A percentile compares a stretch with the other conserved stretches of the same genome.
Evolutionary conservation across 2,113 vertebrate species (phyloP).

Genomic region (Menidia beryllina): DNA sequence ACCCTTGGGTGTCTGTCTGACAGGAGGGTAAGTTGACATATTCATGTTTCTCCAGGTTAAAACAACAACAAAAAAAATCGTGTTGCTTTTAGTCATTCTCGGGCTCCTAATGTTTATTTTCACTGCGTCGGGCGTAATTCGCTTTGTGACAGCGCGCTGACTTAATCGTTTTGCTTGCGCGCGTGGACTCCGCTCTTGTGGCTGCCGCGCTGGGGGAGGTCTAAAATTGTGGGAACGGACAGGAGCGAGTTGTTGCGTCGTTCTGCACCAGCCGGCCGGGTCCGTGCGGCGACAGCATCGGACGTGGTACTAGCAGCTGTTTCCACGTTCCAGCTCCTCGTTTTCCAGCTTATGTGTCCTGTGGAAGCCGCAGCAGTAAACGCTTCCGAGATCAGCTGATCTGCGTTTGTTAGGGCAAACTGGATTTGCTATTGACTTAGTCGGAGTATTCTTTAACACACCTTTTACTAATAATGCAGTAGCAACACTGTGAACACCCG

Average conservation of each 20-base stretch:
- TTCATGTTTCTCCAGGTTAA: constrained; percentile 3
- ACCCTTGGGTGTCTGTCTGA: constrained; percentile 64
- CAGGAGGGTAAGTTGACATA: constrained; percentile 70
- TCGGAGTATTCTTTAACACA: constrained; percentile 49
- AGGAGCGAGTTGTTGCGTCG: constrained; percentile 45
- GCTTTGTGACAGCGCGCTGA: constrained; percentile 28
- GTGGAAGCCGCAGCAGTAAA: constrained; percentile 25
- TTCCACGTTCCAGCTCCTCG: background rate
- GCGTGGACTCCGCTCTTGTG: constrained; percentile 45
- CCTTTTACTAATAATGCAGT: constrained; percentile 59
- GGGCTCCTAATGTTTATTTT: background rate
- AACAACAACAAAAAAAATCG: no score
- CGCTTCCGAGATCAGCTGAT: constrained; percentile 39
- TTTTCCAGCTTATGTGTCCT: background rate
- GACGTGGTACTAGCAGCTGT: background rate
- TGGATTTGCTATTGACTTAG: constrained; percentile 49
- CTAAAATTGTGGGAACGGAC: constrained; percentile 12
- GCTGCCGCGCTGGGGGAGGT: constrained; percentile 11
- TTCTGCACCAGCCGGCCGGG: constrained; percentile 26
- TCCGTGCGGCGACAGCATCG: constrained; percentile 12
- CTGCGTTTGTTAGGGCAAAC: constrained; percentile 37
- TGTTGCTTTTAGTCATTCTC: constrained; percentile 46
- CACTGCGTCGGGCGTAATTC: background rate
- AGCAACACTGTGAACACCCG: constrained; percentile 8
- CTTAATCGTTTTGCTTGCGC: constrained; percentile 15